These are phyloP conservation scores for Drosophila pseudotalamancana DNA, from an alignment of 2,888 invertebrate species.

Conservation along the genomic window DNA sequence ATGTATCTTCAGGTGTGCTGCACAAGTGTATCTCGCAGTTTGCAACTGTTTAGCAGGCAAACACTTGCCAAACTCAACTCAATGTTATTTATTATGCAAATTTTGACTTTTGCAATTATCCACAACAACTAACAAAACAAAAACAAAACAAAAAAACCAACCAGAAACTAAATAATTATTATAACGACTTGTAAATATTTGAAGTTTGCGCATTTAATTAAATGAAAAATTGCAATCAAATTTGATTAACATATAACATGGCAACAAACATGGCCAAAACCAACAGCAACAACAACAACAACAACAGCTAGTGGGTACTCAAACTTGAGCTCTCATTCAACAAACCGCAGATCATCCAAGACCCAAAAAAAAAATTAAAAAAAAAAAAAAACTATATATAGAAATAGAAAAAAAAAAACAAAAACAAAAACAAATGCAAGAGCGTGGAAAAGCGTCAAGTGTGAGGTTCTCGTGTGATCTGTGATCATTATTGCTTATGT, in stretches of 20 bases:
- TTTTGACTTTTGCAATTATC: conserved; percentile 64
- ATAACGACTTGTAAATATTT: conserved; percentile 52
- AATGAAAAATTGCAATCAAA: conserved; percentile 63
- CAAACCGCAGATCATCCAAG: conserved; percentile 51
- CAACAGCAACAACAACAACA: conserved; percentile 13
- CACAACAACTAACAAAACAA: conserved; percentile 31
- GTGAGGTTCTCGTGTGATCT: conserved; percentile 72
- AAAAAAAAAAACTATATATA: too few species aligned
- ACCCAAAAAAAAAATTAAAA: conserved; percentile 31
- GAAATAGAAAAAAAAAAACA: conserved; percentile 34
- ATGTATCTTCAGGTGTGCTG: conserved; percentile 41
- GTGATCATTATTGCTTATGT: conserved; percentile 37
- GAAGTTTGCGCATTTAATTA: conserved; percentile 69
- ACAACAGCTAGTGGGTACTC: conserved; percentile 30
- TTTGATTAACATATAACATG: conserved; percentile 70
- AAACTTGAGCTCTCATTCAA: conserved; percentile 24
- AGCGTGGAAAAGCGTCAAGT: conserved; percentile 72
- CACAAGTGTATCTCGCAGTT: conserved; percentile 15
- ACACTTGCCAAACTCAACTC: conserved; percentile 45
- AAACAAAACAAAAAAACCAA: conserved; percentile 12
- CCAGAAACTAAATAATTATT: conserved; percentile 49
- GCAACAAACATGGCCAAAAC: conserved; percentile 42
- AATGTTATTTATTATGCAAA: conserved; percentile 63
- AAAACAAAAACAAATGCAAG: conserved; percentile 27
- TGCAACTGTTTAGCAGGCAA: conserved; percentile 36